A percentile compares a stretch with the other conserved stretches of the same genome.
Conservation (phyloP, 2,113 vertebrate species). For the Cololabis saira region DNA sequence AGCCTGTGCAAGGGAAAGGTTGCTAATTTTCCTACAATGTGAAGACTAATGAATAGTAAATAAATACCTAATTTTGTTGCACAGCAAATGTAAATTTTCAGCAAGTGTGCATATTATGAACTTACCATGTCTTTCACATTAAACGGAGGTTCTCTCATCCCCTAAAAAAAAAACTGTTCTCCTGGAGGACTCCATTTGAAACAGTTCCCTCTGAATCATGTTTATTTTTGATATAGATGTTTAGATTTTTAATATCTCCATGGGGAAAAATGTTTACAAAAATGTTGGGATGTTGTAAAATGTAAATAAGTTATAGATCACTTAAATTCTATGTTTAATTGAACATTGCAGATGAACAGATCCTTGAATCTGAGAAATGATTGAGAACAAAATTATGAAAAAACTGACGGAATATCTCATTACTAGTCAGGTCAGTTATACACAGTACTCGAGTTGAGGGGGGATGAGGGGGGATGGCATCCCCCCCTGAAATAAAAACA, state of each 20-base stretch:
- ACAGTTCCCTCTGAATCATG: slow-evolving; percentile 1
- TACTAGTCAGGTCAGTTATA: too few relatives aligned
- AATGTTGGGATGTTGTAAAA: background rate
- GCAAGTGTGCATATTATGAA: background rate
- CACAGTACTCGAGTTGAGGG: too few relatives aligned
- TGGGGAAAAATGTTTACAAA: background rate
- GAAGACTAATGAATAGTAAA: background rate
- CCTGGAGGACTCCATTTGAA: slow-evolving; percentile 18
- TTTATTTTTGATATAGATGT: slow-evolving; percentile 73
- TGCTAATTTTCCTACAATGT: too few relatives aligned
- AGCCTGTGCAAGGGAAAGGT: too few relatives aligned
- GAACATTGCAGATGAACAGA: background rate
- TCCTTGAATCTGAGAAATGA: too few relatives aligned
- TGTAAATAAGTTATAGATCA: background rate
- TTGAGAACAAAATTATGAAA: too few relatives aligned
- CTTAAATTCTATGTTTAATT: background rate
- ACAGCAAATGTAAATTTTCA: slow-evolving; percentile 11
- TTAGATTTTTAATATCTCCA: slow-evolving; percentile 49
- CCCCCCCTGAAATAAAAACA: too few relatives aligned
- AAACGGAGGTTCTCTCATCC: background rate
- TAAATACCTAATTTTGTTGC: slow-evolving; percentile 4
- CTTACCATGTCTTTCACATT: background rate
- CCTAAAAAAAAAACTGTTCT: slow-evolving; percentile 4
- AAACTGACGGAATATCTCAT: too few relatives aligned
- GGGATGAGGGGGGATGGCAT: too few relatives aligned